Conservation (phyloP, 1,140 invertebrate genomes). For the Lasioglossum baleicum region DNA sequence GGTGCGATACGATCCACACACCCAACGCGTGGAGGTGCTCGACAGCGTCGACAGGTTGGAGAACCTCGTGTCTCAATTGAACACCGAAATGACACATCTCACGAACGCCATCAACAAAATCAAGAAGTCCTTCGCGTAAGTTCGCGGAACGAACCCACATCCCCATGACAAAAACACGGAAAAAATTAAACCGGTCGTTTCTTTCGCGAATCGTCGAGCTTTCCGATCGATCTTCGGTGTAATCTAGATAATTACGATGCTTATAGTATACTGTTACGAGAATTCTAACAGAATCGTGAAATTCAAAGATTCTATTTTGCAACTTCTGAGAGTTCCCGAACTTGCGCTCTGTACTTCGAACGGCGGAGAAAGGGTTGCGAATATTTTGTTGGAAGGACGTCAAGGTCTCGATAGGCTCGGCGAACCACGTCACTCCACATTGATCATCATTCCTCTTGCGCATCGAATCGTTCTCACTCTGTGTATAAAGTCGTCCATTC, state of each 20-base stretch:
- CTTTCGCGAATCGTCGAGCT: constrained; percentile 31
- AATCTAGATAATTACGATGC: background rate
- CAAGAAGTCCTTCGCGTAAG: constrained; percentile 81
- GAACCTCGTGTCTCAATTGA: constrained; percentile 88
- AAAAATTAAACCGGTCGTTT: constrained; percentile 14
- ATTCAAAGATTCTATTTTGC: background rate
- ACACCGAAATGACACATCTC: constrained; percentile 90
- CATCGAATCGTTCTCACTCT: constrained; percentile 59
- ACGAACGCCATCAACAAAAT: constrained; percentile 92
- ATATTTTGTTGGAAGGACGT: constrained; percentile 13
- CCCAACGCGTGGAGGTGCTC: constrained; percentile 95
- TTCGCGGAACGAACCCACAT: background rate
- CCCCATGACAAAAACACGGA: background rate
- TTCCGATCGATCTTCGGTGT: constrained; percentile 9
- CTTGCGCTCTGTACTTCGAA: background rate
- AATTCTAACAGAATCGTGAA: background rate
- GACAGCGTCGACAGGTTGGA: constrained; percentile 93
- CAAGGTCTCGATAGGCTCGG: background rate
- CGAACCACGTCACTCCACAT: constrained; percentile 21
- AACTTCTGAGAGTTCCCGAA: no score
- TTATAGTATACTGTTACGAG: background rate
- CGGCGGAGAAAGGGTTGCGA: background rate
- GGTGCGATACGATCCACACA: constrained; percentile 98
- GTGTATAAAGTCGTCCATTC: constrained; percentile 68
- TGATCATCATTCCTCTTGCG: constrained; percentile 45